Evolutionary conservation across 2,888 invertebrate genomes (phyloP), one percentile per base, ranked within the genome.

Genomic region (Ormyrus nitidulus): DNA sequence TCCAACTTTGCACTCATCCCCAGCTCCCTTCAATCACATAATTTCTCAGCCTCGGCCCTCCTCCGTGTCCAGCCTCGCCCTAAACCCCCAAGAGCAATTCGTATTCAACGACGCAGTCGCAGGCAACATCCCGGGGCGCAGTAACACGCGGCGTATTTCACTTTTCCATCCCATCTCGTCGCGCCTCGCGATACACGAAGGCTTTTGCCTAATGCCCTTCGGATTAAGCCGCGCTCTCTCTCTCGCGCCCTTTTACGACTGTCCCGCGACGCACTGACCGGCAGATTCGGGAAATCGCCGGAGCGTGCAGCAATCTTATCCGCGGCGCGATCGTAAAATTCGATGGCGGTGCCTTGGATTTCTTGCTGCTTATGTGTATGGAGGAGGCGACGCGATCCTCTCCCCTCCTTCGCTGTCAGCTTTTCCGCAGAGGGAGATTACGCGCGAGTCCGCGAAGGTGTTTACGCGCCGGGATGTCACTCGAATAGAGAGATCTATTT

Each of bases 401-500:
- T 19, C 44, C 11, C 2, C 49, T 58, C 10, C 2, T n/a, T 58
- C 34, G 34, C 49, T 46, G 71, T 68, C 70, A 51, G 48, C 51
- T 56, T 13, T 13, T 51, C 13, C 53, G 6, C 10, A 46, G 53
- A 64, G 11, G 19, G 58, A 58, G 34, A 58, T 75, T 59, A 5
- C 56, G 51, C 46, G 58, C 58, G 19, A 19, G 19, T 53, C 7
- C 46, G 49, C 56, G 62, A 58, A 59, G 62, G 72, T 76, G 69
- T 77, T 77, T 81, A 74, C 74, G 73, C 49, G 77, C 19, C 68
- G 72, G 56, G 68, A 71, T 51, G 68, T 77, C 77, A 77, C 54
- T 80, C 61, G 69, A 77, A 72, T 77, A 75, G 75, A 76, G 72
- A 76, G 64, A 7, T 77, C 70, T 80, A 77, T 80, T 80, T 76